Evolutionary conservation across 1,140 invertebrate species (phyloP), one percentile per base, ranked within the genome.

Genomic region (Drosophila guanche): DNA sequence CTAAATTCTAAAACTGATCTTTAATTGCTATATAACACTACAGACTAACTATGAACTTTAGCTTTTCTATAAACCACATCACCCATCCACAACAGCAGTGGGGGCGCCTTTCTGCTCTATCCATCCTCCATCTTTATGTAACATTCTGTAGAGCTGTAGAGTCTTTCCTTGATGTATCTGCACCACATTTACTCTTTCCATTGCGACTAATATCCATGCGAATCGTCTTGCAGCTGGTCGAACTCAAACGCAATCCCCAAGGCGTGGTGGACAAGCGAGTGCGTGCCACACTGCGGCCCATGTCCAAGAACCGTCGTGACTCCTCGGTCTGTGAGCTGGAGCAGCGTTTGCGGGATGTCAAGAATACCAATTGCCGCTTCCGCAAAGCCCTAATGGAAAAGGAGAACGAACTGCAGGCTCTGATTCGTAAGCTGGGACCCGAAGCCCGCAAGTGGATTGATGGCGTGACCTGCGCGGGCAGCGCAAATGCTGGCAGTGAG

Each of bases 241-340:
- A 98, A 92, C 93, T 98, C 23, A 95, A 96, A 74, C 93, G 97
- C 67, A 98, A 98, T 93, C 97, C 97, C 2, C 95, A 95, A 77
- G 96, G 96, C 2, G 94, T 94, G 4, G 95, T 96, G 46, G 96
- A 97, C 84, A 96, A 96, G 76, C 92, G 96, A 61, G 95, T 96
- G 42, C 92, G 96, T 37, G 95, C 96, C 0, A 97, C 96, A 3
- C 91, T 97, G n/a, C 92, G 95, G 52, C 96, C 95, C 6, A 94
- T 95, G 93, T 94, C 94, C n/a, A 95, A 95, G 71, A 91, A 91
- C 48, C 92, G 95, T 42, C 92, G 95, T 52, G 94, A 96, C 69
- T 96, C 96, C 3, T 95, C 94, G 20, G 93, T 93, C 16, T 93
- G 93, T 77, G 96, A 97, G 89, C 92, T 97, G 58, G 96, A 97